Base-by-base conservation (phyloP, 2,888 invertebrate genomes). In the Callyntrura sp. region DNA sequence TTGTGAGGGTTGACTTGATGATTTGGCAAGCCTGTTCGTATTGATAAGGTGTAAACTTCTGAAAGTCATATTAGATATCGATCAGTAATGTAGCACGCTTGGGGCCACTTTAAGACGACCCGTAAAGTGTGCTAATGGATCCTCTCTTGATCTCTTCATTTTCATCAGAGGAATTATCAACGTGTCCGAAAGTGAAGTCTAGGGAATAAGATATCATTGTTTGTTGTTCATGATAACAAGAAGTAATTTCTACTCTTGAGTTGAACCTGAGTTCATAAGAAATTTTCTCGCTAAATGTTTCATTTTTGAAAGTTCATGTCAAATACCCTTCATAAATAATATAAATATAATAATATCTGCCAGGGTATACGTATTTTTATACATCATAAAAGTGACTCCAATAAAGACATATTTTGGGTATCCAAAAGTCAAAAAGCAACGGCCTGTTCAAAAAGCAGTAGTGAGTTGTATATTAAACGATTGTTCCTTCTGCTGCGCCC, bases 81-180 rank as follows among this genome's bases (percentile, higher is more conserved):
- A 83, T 88, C 88, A 48, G 20, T 51, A 82, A 83, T 48, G 35
- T 76, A 88, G 82, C 83, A 88, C 83, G 81, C 70, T 70, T 81
- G 82, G 81, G 81, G 82, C 73, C 73, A 35, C 20, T 23, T 4
- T 14, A 8, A 55, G 20, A 17, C 8, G 35, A 35, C 60, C 43
- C 14, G 35, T 68, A 68, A 84, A 84, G 78, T 83, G 89, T 85
- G 89, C 85, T 89, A 89, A 89, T 89, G 89, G 89, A 89, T 79
- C 57, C 55, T 43, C 35, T 43, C n/a, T 73, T 76, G 48, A 81
- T 81, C 81, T 81, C 62, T 62, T 62, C 45, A 81, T 81, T 81
- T 82, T 51, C 83, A 68, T 70, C 45, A 20, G 14, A 57, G 28
- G 68, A 84, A 70, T 87, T 90, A 87, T 90, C 60, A 86, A 65